Evolutionary conservation across 2,113 vertebrate genomes (phyloP).

Genomic region (Thalassarche chlororhynchos): DNA sequence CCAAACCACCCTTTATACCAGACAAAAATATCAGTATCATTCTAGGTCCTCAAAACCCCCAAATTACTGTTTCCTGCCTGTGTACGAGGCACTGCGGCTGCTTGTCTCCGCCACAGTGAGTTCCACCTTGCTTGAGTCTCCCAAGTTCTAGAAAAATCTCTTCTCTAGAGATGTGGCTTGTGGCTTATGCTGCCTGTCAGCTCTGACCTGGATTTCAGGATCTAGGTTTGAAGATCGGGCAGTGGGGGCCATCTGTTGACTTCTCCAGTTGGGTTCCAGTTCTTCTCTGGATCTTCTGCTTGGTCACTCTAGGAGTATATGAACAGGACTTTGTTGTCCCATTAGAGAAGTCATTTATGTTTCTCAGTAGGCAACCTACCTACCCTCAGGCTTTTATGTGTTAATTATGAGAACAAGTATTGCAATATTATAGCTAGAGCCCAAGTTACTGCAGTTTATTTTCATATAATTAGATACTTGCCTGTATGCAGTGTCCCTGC

Average conservation of each 20-base stretch:
- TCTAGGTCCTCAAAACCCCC: neutral
- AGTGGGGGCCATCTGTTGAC: neutral
- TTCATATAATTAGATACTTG: neutral
- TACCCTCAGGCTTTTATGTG: neutral
- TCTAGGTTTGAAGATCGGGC: neutral
- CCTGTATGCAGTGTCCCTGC: neutral
- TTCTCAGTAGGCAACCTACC: neutral
- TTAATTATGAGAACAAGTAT: neutral
- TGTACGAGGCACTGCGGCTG: rapidly evolving
- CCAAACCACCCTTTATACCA: neutral
- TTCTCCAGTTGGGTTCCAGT: neutral
- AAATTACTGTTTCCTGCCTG: neutral
- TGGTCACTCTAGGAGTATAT: neutral
- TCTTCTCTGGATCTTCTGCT: neutral
- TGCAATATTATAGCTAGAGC: neutral
- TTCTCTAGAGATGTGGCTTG: neutral
- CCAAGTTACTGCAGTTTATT: neutral
- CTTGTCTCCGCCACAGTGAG: neutral
- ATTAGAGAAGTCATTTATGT: neutral
- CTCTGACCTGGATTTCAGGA: neutral
- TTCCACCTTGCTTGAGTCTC: neutral
- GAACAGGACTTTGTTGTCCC: neutral
- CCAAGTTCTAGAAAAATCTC: neutral
- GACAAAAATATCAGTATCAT: neutral
- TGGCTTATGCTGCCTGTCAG: neutral